Evolutionary conservation across 2,797 vertebrate species (phyloP).

Genomic region (Poecilia picta): DNA sequence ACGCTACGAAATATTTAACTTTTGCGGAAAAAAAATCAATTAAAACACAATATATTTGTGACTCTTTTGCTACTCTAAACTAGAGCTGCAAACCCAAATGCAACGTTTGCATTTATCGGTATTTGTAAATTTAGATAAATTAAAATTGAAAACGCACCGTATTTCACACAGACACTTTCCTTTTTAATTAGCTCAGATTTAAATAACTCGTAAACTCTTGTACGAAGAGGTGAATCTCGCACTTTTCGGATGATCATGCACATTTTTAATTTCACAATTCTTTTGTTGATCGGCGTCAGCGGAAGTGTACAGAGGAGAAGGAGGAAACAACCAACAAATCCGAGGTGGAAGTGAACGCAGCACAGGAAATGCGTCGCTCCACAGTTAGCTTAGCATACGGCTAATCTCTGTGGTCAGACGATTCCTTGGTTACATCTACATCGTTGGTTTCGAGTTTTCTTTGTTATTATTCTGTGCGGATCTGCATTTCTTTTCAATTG

Average conservation of each 20-base stretch:
- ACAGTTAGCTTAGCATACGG: accelerated
- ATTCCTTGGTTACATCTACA: neutral
- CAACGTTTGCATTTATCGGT: accelerated
- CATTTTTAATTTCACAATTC: neutral
- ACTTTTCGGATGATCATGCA: neutral
- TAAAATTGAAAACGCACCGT: neutral
- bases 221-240: neutral
- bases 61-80: neutral
- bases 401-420: neutral
- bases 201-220: neutral
- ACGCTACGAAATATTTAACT: neutral
- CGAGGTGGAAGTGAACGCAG: slow-evolving; percentile 29
- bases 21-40: neutral
- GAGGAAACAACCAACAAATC: neutral
- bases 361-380: accelerated
- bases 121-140: accelerated
- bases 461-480: accelerated
- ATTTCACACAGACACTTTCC: neutral
- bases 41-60: neutral
- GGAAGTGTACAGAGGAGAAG: neutral
- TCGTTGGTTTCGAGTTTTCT: neutral
- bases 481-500: neutral
- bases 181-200: neutral
- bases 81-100: neutral
- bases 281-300: neutral